Percentiles rank a stretch among this genome's conserved stretches.
Evolutionary conservation across 2,113 vertebrate genomes (phyloP).

Genomic region (Elephas maximus): DNA sequence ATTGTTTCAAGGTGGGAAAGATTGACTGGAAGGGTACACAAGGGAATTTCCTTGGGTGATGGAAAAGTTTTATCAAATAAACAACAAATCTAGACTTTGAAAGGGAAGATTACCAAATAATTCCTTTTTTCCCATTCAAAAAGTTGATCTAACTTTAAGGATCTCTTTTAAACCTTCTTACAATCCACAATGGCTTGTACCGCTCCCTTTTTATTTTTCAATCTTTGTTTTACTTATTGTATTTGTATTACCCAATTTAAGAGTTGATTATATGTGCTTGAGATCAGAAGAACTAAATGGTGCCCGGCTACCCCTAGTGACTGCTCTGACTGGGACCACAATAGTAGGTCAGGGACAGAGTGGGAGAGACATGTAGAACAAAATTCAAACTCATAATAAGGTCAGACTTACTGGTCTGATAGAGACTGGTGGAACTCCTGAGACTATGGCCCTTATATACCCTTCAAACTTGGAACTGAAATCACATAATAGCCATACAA

Average conservation of each 20-base stretch:
- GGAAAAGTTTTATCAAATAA: not conserved
- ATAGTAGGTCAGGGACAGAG: too few relatives aligned
- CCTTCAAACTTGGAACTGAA: too few relatives aligned
- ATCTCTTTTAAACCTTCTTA: not conserved
- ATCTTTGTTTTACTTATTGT: slow-evolving; percentile 16
- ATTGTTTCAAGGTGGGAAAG: not conserved
- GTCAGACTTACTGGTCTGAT: too few relatives aligned
- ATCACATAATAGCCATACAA: too few relatives aligned
- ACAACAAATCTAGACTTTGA: not conserved
- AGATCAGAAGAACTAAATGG: too few relatives aligned
- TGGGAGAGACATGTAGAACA: too few relatives aligned
- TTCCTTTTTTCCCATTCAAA: slow-evolving; percentile 20
- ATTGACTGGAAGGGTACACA: not conserved
- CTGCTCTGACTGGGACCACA: too few relatives aligned
- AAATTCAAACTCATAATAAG: too few relatives aligned
- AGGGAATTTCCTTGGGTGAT: not conserved
- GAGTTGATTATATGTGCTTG: not conserved
- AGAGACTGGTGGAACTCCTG: too few relatives aligned
- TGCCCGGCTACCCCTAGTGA: too few relatives aligned
- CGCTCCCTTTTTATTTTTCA: slow-evolving; percentile 34
- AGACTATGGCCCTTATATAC: too few relatives aligned
- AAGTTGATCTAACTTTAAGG: not conserved
- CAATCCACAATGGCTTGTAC: not conserved
- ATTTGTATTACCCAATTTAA: not conserved
- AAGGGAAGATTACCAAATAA: not conserved